Percentiles rank a stretch among this genome's conserved stretches.
These are phyloP conservation scores for Acrocephalus scirpaceus DNA, from an alignment of 2,797 vertebrate species.

Conservation along the genomic window DNA sequence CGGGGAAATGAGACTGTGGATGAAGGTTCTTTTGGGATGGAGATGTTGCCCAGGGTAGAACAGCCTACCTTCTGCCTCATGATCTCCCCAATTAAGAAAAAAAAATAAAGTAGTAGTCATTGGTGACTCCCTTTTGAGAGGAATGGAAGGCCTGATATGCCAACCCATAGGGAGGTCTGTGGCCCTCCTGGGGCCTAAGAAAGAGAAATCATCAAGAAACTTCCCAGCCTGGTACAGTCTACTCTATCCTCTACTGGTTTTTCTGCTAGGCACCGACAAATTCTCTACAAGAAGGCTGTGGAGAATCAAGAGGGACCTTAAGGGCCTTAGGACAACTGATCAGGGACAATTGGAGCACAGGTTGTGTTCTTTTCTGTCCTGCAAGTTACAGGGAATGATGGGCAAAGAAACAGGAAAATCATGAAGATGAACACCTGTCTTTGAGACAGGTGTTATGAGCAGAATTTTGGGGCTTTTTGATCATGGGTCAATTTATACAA, in stretches of 20 bases:
- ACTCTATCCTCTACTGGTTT: background rate
- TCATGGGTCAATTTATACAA: background rate
- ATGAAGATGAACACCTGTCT: background rate
- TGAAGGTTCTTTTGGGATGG: background rate
- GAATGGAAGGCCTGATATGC: background rate
- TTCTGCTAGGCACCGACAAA: rapidly evolving
- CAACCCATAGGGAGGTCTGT: background rate
- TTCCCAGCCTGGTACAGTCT: background rate
- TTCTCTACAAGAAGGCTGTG: background rate
- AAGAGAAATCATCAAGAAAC: background rate
- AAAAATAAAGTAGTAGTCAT: background rate
- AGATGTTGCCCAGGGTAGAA: background rate
- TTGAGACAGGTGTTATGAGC: background rate
- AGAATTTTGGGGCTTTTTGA: background rate
- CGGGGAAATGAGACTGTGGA: background rate
- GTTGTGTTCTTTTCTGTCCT: background rate
- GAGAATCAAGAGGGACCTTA: background rate
- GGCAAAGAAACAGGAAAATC: background rate
- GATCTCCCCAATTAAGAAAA: background rate
- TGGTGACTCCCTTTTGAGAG: background rate
- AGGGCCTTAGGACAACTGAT: background rate
- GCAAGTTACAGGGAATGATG: background rate
- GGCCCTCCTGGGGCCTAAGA: no score
- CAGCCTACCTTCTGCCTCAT: background rate
- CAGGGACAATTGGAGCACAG: background rate